Base-by-base conservation (phyloP, 2,888 invertebrate species). In the Scaptodrosophila latifasciaeformis region DNA sequence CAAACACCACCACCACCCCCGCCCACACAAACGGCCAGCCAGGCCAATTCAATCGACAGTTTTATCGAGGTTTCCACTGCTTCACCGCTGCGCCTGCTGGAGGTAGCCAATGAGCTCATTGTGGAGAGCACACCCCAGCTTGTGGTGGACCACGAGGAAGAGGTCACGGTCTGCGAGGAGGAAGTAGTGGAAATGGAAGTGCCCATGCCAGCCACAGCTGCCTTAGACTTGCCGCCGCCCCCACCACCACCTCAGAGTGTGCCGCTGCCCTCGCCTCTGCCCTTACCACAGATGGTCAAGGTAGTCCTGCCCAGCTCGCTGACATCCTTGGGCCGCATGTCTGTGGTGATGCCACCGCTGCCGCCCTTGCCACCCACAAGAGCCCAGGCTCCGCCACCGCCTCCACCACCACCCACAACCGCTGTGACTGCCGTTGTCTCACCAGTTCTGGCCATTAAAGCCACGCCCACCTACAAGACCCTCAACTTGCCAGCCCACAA, bases 101-200 rank as follows among this genome's bases (percentile, higher is more conserved):
- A 74, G 53, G 81, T 74, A 42, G 78, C 37, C 43, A 72, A 53
- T 39, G 72, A 74, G 49, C 39, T 74, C 0, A 55, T 63, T 39
- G 70, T 77, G 21, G 81, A 75, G 42, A 70, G 75, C 48, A 81
- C 82, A 19, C 80, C 81, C 1, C 82, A 78, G 40, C 50, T 85
- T 18, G 56, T 81, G 2, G 83, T 85, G 1, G 85, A 85, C 57
- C 84, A 85, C 30, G 86, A 85, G 52, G 86, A 85, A 49, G 86
- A 85, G 59, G 83, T 85, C 0, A 68, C 63, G 31, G 62, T 84
- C 7, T 63, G 62, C 44, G 67, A 74, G 2, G 85, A 84, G 52
- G 74, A 78, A 40, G 54, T 81, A 31, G 62, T 63, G 9, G 72
- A 70, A 30, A 59, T 68, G 40, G 64, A 66, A 17, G 54, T 63